phyloP scores from a whole-genome alignment of 2,797 vertebrate species.

The Paratrypauchen microcephalus region DNA sequence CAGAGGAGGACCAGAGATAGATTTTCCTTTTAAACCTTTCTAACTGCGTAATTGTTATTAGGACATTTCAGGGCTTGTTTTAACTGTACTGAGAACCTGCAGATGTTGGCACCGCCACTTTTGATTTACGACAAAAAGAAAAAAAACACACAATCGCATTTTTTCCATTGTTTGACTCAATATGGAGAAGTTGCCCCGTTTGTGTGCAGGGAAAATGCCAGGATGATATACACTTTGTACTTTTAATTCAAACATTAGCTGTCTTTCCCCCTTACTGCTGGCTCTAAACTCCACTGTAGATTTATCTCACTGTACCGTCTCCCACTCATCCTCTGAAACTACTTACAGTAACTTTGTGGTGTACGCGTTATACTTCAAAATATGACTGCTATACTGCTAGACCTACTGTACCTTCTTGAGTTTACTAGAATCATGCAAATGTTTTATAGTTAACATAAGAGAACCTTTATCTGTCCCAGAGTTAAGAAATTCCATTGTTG shows the following conservation, averaged over 20 bases:
- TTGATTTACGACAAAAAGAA: slow-evolving; percentile 71
- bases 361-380: slow-evolving; percentile 47
- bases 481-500: too few species aligned
- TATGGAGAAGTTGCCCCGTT: slow-evolving; percentile 94
- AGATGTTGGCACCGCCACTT: slow-evolving; percentile 89
- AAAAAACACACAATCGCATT: slow-evolving; percentile 80
- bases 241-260: slow-evolving; percentile 83
- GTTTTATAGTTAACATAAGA: slow-evolving; percentile 27
- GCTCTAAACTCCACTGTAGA: slow-evolving; percentile 65
- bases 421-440: slow-evolving; percentile 49
- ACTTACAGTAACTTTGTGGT: slow-evolving; percentile 64
- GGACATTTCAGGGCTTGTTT: slow-evolving; percentile 85
- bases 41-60: slow-evolving; percentile 82
- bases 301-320: slow-evolving; percentile 72
- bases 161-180: slow-evolving; percentile 97
- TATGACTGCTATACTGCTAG: slow-evolving; percentile 52
- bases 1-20: slow-evolving; percentile 72
- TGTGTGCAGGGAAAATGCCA: slow-evolving; percentile 78
- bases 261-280: slow-evolving; percentile 56
- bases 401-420: slow-evolving; percentile 56
- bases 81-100: slow-evolving; percentile 94
- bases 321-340: slow-evolving; percentile 37
- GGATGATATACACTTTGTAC: slow-evolving; percentile 80
- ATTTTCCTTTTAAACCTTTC: slow-evolving; percentile 75
- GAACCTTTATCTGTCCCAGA: too few species aligned